Evolutionary conservation across 2,797 vertebrate species (phyloP), one percentile per base, ranked within the genome.

Genomic region (Crax fasciolata): DNA sequence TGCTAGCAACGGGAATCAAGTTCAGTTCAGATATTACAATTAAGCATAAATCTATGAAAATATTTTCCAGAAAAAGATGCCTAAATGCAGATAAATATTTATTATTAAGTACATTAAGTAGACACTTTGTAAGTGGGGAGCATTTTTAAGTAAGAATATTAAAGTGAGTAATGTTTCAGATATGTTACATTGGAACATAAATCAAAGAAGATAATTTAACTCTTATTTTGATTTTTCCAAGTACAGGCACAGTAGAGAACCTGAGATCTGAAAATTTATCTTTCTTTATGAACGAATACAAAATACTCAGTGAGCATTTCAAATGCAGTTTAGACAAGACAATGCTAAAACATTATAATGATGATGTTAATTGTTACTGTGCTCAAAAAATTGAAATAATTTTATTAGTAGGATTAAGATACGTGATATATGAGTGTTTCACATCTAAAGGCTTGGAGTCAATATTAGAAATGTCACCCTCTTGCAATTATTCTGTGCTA

Each of bases 351-450:
- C 63, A 67, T 18, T 67, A 3, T 49, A 11, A 52, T 57, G 49
- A 38, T 59, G 19, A 63, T 23, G 20, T 0, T 35, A 35, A 8
- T 14, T 17, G 6, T 35, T 4, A 27, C 13, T 73, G 5, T 32
- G 10, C 16, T 52, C 18, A 68, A 54, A 80, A 71, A 57, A 39
- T 23, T 52, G 12, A 63, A 91, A 39, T 1, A 1, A 18, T 35
- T 90, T 28, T 28, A 41, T 41, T 62, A 28, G 27, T 11, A 20
- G 18, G 25, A 18, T 62, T 62, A 62, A 28, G 4, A 13, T 51
- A 2, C 9, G 52, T 32, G 11, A 20, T 12, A 24, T 6, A 8
- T 6, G 7, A 12, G 1, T 57, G 3, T 10, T 38, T 25, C 17
- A 23, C 20, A 10, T 41, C 3, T 35, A 79, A 79, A 61, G 11